A percentile compares a stretch with the other conserved stretches of the same genome.
phyloP scores from a whole-genome alignment of 2,888 invertebrate species.

The Venusia cambrica region DNA sequence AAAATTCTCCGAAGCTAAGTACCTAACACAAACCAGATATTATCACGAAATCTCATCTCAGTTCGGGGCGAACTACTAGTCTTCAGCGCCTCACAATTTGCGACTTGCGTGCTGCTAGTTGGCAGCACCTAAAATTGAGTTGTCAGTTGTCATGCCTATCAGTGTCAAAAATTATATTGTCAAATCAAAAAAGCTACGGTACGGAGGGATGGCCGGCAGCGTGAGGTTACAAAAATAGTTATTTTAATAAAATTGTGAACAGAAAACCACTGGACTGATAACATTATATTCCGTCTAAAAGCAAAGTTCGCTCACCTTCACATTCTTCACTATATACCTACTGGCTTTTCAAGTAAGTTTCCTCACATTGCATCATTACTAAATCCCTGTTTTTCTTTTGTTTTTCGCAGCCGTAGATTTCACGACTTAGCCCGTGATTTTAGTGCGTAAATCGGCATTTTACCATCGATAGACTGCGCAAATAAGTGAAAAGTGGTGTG shows the following conservation, averaged over 20 bases:
- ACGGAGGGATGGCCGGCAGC: slow-evolving; percentile 19
- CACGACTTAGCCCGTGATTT: slow-evolving; percentile 21
- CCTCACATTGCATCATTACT: slow-evolving; percentile 38
- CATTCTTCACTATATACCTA: slow-evolving; percentile 6
- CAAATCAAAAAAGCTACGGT: slow-evolving; percentile 19
- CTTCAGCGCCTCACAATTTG: no score
- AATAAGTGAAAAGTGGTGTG: slow-evolving; percentile 56
- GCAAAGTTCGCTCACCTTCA: slow-evolving; percentile 5
- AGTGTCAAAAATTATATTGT: slow-evolving; percentile 11
- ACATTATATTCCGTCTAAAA: slow-evolving; percentile 21
- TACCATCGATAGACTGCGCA: slow-evolving; percentile 18
- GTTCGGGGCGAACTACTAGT: no score
- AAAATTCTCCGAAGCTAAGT: no score
- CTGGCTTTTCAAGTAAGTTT: slow-evolving; percentile 35
- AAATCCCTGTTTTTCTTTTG: slow-evolving; percentile 38
- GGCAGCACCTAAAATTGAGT: no score
- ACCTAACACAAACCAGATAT: no score
- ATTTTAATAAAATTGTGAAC: slow-evolving; percentile 10
- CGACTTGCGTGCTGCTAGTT: no score
- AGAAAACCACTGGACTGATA: slow-evolving; percentile 17
- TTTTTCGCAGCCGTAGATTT: no score
- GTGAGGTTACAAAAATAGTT: slow-evolving; percentile 22
- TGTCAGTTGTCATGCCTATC: no score
- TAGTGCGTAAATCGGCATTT: slow-evolving; percentile 10
- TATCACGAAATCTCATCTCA: no score